phyloP scores from a whole-genome alignment of 2,888 invertebrate genomes.

The Ariolimax columbianus region DNA sequence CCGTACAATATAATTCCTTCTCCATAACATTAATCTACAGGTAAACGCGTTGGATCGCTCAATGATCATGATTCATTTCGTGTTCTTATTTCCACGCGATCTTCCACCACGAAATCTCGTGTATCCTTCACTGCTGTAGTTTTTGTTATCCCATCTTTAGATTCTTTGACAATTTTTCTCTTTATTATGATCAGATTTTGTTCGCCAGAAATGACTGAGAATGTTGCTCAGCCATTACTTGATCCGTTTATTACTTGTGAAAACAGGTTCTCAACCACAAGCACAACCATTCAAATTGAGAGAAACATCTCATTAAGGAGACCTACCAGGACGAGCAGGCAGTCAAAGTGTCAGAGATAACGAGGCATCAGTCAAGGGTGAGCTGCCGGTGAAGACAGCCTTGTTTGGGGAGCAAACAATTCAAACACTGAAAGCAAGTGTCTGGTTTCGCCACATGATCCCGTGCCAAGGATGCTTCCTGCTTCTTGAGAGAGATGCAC shows the following conservation, averaged over 20 bases:
- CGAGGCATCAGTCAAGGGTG: conserved; percentile 10
- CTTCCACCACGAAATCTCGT: too few relatives aligned
- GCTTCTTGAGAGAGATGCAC: not conserved
- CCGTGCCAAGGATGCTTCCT: not conserved
- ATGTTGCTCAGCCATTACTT: not conserved
- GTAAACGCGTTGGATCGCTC: too few relatives aligned
- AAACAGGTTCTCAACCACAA: not conserved
- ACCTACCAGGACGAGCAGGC: not conserved
- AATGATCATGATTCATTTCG: too few relatives aligned
- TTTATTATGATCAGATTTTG: not conserved
- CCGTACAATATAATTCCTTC: too few relatives aligned
- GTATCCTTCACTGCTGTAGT: too few relatives aligned
- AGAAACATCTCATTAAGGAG: conserved; percentile 1
- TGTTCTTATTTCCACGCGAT: too few relatives aligned
- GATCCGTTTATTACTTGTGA: not conserved
- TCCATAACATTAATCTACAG: too few relatives aligned
- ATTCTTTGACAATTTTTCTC: not conserved
- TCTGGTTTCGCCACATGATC: conserved; percentile 19
- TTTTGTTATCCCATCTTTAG: too few relatives aligned
- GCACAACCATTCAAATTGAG: not conserved
- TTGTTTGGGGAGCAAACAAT: conserved; percentile 21
- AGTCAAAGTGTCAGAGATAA: conserved; percentile 8
- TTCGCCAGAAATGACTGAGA: not conserved
- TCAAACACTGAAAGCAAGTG: not conserved
- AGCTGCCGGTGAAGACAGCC: not conserved